Percentiles rank a stretch among this genome's conserved stretches.
Conservation (phyloP, 2,113 vertebrate species). For the Ia io region DNA sequence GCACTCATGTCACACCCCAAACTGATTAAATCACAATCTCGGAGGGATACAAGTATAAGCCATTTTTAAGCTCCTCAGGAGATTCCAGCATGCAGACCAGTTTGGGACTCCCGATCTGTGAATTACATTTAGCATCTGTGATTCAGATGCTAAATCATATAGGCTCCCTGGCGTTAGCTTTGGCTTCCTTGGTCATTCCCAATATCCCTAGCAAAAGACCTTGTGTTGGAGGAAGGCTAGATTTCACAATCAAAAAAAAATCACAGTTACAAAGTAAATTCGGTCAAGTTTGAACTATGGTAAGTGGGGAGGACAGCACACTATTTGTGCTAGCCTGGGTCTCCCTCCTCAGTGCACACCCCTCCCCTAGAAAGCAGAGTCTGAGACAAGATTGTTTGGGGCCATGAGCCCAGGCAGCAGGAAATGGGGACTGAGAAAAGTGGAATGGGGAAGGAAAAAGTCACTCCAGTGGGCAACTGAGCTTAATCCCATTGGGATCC, state of each 20-base stretch:
- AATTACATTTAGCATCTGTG: not conserved
- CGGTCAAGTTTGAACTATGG: not conserved
- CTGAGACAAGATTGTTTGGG: not conserved
- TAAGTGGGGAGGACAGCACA: not conserved
- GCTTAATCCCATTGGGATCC: not conserved
- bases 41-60: not conserved
- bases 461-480: not conserved
- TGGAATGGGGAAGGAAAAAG: not conserved
- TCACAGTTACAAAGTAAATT: not conserved
- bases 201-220: not conserved
- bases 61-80: not conserved
- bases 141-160: not conserved
- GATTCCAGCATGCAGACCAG: not conserved
- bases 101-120: not conserved
- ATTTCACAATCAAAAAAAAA: slow-evolving; percentile 21
- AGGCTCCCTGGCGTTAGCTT: not conserved
- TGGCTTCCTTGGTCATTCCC: not conserved
- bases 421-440: not conserved
- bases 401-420: not conserved
- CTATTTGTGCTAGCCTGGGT: not conserved
- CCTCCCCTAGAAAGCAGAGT: not conserved
- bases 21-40: not conserved
- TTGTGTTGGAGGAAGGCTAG: not conserved
- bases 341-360: not conserved
- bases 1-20: not conserved